phyloP scores from a whole-genome alignment of 2,888 invertebrate species.

The Netelia virgata region DNA sequence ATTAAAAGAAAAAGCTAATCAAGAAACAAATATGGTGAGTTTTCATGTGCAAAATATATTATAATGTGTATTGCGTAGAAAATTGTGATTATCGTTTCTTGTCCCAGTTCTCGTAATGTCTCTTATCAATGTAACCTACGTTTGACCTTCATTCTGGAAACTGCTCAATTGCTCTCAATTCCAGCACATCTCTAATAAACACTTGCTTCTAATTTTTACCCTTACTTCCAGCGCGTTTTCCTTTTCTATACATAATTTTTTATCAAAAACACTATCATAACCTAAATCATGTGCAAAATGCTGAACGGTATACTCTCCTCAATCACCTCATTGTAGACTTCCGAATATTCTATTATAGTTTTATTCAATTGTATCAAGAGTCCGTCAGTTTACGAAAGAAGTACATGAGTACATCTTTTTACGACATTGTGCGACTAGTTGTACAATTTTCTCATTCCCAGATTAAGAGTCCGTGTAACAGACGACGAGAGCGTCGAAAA shows the following conservation, averaged over 20 bases:
- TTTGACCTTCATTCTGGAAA: slow-evolving; percentile 64
- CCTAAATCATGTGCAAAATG: neutral
- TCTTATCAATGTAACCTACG: slow-evolving; percentile 63
- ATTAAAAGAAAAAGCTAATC: neutral
- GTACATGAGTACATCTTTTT: too few species aligned
- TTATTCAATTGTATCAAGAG: too few species aligned
- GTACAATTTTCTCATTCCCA: too few species aligned
- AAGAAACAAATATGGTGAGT: slow-evolving; percentile 44
- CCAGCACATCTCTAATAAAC: slow-evolving; percentile 13
- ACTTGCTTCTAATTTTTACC: slow-evolving; percentile 7
- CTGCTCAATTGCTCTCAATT: slow-evolving; percentile 50
- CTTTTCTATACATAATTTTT: neutral
- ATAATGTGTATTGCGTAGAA: slow-evolving; percentile 14
- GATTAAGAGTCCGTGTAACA: too few species aligned
- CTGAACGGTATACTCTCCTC: too few species aligned
- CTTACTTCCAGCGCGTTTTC: neutral
- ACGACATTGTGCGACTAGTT: too few species aligned
- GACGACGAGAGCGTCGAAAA: too few species aligned
- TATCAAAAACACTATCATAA: neutral
- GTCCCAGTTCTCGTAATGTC: neutral
- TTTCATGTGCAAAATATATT: neutral
- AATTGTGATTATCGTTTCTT: neutral
- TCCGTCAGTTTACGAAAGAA: too few species aligned
- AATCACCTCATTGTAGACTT: too few species aligned
- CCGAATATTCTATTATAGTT: too few species aligned